phyloP scores from a whole-genome alignment of 2,113 vertebrate genomes.

The Calyptommatus sinebrachiatus region DNA sequence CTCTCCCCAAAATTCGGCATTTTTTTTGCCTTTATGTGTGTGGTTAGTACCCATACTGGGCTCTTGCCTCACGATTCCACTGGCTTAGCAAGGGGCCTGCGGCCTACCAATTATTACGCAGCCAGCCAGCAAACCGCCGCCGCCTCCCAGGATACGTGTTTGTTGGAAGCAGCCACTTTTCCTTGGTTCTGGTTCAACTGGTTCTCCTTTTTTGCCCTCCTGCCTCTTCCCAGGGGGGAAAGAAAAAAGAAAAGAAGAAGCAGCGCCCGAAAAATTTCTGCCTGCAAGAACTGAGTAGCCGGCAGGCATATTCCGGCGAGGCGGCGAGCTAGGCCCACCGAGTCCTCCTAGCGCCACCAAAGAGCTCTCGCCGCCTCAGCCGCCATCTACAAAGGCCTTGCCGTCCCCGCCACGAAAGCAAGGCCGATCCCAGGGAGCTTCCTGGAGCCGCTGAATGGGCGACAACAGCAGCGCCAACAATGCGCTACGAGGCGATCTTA shows the following conservation, averaged over 20 bases:
- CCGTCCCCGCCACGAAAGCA: conserved; percentile 74
- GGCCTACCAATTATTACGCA: too few species aligned
- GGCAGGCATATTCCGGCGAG: conserved; percentile 74
- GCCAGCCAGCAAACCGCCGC: background rate
- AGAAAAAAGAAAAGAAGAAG: background rate
- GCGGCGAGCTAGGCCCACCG: conserved; percentile 53
- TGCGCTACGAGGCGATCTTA: conserved; percentile 81
- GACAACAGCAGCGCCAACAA: conserved; percentile 77
- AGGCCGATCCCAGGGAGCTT: conserved; percentile 72
- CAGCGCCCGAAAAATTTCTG: conserved; percentile 54
- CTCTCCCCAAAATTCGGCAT: too few species aligned
- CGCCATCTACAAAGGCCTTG: conserved; percentile 74
- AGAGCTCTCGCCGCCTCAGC: conserved; percentile 41
- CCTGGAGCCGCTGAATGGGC: conserved; percentile 70
- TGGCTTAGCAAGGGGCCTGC: background rate
- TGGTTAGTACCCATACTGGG: too few species aligned
- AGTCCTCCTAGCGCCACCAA: background rate
- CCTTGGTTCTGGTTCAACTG: conserved; percentile 52
- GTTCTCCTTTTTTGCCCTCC: conserved; percentile 49
- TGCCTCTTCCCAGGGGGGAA: background rate
- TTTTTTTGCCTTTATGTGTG: too few species aligned
- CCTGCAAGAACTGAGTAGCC: conserved; percentile 71
- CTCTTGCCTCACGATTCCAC: too few species aligned
- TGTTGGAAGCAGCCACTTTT: background rate
- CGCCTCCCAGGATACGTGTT: background rate